Evolutionary conservation across 2,888 invertebrate species (phyloP).

Genomic region (Archaeoteleia sp.): DNA sequence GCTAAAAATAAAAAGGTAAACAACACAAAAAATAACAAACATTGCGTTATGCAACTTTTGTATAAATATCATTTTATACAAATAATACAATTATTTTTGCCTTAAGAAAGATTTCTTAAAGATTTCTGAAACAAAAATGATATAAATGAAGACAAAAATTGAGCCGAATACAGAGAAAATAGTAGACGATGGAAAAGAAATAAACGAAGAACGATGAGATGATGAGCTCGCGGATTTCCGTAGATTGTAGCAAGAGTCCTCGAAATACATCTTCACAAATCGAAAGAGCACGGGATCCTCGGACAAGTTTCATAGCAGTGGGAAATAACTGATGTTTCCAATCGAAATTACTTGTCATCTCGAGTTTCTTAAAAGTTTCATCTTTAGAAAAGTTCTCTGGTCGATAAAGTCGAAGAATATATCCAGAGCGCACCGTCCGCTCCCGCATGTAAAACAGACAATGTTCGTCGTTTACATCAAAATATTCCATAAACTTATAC

Average conservation of each 20-base stretch:
- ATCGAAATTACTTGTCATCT: slow-evolving; percentile 44
- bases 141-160: slow-evolving; percentile 11
- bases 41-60: too few relatives aligned
- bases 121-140: too few relatives aligned
- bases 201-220: slow-evolving; percentile 27
- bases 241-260: slow-evolving; percentile 30
- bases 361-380: slow-evolving; percentile 38
- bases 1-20: slow-evolving; percentile 10
- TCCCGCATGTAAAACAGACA: slow-evolving; percentile 13
- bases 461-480: too few relatives aligned
- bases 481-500: too few relatives aligned
- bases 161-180: not conserved
- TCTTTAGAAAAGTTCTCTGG: slow-evolving; percentile 32
- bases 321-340: slow-evolving; percentile 44
- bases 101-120: too few relatives aligned
- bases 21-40: too few relatives aligned
- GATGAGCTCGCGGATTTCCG: slow-evolving; percentile 38
- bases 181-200: slow-evolving; percentile 9
- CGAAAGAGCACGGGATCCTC: slow-evolving; percentile 15
- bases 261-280: slow-evolving; percentile 34
- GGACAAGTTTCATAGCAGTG: slow-evolving; percentile 32
- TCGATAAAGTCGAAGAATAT: slow-evolving; percentile 31
- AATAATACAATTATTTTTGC: too few relatives aligned
- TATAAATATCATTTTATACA: too few relatives aligned
- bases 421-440: slow-evolving; percentile 12